A percentile compares a stretch with the other conserved stretches of the same genome.
Evolutionary conservation across 2,888 invertebrate genomes (phyloP).

Genomic region (Parochlus steinenii): DNA sequence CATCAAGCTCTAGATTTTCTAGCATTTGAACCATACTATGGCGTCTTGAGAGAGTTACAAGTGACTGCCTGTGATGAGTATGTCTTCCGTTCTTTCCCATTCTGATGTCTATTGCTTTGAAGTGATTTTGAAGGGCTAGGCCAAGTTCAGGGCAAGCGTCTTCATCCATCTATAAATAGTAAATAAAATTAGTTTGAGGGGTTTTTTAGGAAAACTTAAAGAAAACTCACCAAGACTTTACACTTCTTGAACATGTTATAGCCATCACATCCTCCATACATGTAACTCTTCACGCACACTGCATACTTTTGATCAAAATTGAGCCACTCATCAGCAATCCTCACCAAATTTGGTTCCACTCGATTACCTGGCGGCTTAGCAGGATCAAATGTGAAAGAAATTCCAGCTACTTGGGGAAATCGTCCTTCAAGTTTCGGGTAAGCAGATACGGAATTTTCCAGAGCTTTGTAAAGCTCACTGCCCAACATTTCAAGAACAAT

Average conservation of each 20-base stretch:
- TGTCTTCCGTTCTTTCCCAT: slow-evolving; percentile 43
- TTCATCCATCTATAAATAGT: slow-evolving; percentile 47
- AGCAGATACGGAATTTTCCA: slow-evolving; percentile 74
- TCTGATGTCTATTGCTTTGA: slow-evolving; percentile 68
- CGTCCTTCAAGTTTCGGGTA: slow-evolving; percentile 78
- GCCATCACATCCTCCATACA: slow-evolving; percentile 70
- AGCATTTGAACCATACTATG: slow-evolving; percentile 66
- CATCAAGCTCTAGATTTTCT: slow-evolving; percentile 49
- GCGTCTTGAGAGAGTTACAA: slow-evolving; percentile 64
- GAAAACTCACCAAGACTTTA: slow-evolving; percentile 46
- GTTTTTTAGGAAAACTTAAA: neutral
- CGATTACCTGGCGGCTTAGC: slow-evolving; percentile 49
- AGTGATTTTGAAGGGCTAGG: slow-evolving; percentile 76
- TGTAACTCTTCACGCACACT: slow-evolving; percentile 66
- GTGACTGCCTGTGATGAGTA: slow-evolving; percentile 70
- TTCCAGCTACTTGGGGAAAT: slow-evolving; percentile 69
- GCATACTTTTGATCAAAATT: slow-evolving; percentile 53
- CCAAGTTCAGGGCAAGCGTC: slow-evolving; percentile 76
- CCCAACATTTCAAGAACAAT: slow-evolving; percentile 62
- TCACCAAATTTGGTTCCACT: slow-evolving; percentile 52
- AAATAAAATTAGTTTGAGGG: slow-evolving; percentile 7
- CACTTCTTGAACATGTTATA: slow-evolving; percentile 62
- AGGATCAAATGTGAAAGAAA: slow-evolving; percentile 62
- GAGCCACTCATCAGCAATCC: slow-evolving; percentile 73
- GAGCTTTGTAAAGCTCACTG: slow-evolving; percentile 43